These are phyloP conservation scores for Acipenser transmontanus DNA, from an alignment of 2,797 vertebrate species.

Conservation along the genomic window DNA sequence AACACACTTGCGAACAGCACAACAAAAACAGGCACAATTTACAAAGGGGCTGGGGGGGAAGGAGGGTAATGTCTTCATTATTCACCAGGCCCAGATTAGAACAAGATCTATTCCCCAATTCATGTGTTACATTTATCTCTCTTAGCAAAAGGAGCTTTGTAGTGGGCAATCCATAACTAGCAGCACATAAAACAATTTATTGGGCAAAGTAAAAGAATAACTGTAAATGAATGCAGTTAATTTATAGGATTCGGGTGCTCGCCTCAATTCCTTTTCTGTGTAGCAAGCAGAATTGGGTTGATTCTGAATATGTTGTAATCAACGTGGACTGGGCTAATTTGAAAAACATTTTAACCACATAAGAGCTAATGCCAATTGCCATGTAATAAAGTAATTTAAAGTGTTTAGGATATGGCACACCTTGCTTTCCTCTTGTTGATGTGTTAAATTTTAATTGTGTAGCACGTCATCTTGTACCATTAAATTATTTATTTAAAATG, in stretches of 20 bases:
- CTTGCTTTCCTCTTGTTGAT: too few relatives aligned
- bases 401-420: too few relatives aligned
- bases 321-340: too few relatives aligned
- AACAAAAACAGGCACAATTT: not conserved
- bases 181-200: constrained; percentile 12
- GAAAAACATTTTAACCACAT: too few relatives aligned
- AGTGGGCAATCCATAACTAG: constrained; percentile 8
- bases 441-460: too few relatives aligned
- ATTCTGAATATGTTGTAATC: too few relatives aligned
- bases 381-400: too few relatives aligned
- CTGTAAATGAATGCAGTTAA: constrained; percentile 13
- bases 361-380: too few relatives aligned
- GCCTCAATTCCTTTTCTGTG: not conserved
- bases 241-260: constrained; percentile 1
- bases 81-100: not conserved
- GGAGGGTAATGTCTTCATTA: not conserved
- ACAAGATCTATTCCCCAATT: constrained; percentile 4
- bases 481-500: too few relatives aligned
- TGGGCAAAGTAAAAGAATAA: constrained; percentile 4
- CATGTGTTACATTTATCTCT: constrained; percentile 11
- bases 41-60: not conserved
- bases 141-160: constrained; percentile 7
- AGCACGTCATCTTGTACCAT: too few relatives aligned
- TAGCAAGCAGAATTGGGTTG: too few relatives aligned
- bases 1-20: not conserved